Conservation (phyloP, 2,888 invertebrate species). For the Tiliacea citrago region DNA sequence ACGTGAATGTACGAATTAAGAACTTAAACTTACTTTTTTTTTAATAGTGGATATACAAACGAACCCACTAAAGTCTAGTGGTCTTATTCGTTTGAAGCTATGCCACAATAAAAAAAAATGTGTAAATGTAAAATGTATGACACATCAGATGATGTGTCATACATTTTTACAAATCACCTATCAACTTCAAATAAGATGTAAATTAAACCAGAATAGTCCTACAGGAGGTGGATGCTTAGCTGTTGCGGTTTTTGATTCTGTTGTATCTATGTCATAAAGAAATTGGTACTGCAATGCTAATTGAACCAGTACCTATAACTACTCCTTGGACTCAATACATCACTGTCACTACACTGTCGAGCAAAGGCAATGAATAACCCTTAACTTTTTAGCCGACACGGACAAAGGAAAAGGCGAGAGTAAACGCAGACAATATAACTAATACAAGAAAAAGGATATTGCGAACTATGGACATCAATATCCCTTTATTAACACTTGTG, state of each 20-base stretch:
- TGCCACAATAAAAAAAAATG: too few species aligned
- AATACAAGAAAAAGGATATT: conserved; percentile 69
- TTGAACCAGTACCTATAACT: background rate
- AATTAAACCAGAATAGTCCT: background rate
- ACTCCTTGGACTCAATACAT: conserved; percentile 38
- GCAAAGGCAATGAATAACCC: conserved; percentile 22
- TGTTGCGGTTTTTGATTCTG: background rate
- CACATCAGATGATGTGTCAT: background rate
- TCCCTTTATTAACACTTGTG: conserved; percentile 76
- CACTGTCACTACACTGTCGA: conserved; percentile 27
- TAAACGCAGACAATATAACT: conserved; percentile 60
- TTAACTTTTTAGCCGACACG: conserved; percentile 32
- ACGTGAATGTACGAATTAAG: background rate
- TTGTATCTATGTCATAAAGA: background rate
- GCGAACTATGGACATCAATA: conserved; percentile 69
- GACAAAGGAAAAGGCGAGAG: conserved; percentile 46
- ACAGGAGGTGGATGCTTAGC: background rate
- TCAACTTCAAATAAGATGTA: background rate
- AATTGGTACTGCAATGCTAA: conserved; percentile 11
- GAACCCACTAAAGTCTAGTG: background rate
- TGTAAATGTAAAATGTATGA: too few species aligned
- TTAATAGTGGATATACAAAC: too few species aligned
- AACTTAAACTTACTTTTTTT: background rate
- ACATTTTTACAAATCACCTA: background rate
- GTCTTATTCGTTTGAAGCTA: background rate